Conservation (phyloP, 1,140 invertebrate genomes). For the Procambarus clarkii region DNA sequence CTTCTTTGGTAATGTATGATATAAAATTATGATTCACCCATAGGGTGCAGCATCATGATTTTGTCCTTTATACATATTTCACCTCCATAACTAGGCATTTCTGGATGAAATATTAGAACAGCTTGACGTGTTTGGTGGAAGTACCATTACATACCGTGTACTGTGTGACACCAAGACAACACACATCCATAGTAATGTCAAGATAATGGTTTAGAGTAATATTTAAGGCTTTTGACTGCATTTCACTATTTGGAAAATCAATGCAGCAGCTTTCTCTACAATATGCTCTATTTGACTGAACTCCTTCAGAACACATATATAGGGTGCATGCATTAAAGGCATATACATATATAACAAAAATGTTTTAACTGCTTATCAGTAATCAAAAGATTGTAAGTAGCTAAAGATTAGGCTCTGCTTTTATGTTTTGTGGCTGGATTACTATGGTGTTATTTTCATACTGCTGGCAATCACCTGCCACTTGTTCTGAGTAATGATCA, state of each 20-base stretch:
- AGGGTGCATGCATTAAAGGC: background rate
- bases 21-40: background rate
- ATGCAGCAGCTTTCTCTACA: too few relatives aligned
- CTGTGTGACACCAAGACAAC: too few relatives aligned
- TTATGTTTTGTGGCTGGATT: constrained; percentile 46
- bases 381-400: background rate
- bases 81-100: background rate
- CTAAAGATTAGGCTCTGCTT: constrained; percentile 28
- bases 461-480: background rate
- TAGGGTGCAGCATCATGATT: background rate
- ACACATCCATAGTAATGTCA: too few relatives aligned
- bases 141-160: too few relatives aligned
- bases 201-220: too few relatives aligned
- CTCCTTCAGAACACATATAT: background rate
- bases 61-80: background rate
- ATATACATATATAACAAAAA: background rate
- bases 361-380: background rate
- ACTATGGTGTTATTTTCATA: constrained; percentile 32
- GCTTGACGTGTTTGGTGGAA: background rate
- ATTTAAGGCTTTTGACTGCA: too few relatives aligned
- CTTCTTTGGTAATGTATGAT: background rate
- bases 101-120: too few relatives aligned
- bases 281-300: background rate
- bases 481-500: constrained; percentile 18
- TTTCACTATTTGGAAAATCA: too few relatives aligned